Evolutionary conservation across 2,797 vertebrate genomes (phyloP), one percentile per base, ranked within the genome.

Genomic region (Acanthurus tractus): DNA sequence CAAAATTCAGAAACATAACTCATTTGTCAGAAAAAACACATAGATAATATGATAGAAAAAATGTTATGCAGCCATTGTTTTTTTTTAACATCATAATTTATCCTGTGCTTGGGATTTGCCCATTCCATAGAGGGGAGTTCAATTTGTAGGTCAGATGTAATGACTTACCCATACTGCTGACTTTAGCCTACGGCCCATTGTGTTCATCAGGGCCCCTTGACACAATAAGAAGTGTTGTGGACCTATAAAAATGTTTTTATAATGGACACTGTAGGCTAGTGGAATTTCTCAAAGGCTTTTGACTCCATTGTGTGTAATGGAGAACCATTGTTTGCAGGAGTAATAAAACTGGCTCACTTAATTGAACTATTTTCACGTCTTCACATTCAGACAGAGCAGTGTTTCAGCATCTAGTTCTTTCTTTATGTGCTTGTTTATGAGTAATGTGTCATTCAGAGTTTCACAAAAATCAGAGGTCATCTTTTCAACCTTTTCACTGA

Each of bases 11-110:
- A 52, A 73, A 65, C 25, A 29, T 55, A 42, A 65, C 68, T 85
- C 25, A 34, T 69, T n/a, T 67, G 20, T 10, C 63, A 42, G 58
- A 82, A 62, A 62, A 65, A 61, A 71, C 29, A 46, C 29, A 22
- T 20, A 55, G 45, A 34, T 34, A 34, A 34, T 34, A 34, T 34
- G 7, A 34, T 34, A 34, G 29, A 34, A 34, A 34, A 34, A 40
- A n/a, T 49, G 29, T 78, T 81, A 79, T 79, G 62, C 80, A 86
- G 78, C 69, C 42, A 7, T 34, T 34, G 6, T 81, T 78, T 79
- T 78, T 79, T 87, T 82, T 85, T 61, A 73, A 49, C 11, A 0
- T 62, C 69, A 74, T 48, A 81, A 91, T 88, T 90, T 69, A 76
- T 86, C 22, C 62, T 57, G 34, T 0, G n/a, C 57, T 65, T 73